Evolutionary conservation across 2,888 invertebrate species (phyloP).

Genomic region (Willowsia nigromaculata): DNA sequence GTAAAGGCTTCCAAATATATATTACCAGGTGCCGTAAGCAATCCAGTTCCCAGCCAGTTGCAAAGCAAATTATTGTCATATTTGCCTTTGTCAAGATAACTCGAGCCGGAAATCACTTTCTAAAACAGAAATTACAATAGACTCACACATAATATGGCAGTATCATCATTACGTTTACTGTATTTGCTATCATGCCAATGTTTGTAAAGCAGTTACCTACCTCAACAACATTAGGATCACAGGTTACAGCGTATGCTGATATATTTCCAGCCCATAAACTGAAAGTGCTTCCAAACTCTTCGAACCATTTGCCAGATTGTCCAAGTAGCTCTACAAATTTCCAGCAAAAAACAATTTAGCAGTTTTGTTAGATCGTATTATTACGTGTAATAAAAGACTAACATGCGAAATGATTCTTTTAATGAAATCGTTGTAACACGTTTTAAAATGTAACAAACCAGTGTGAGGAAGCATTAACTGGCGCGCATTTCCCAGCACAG

Average conservation of each 20-base stretch:
- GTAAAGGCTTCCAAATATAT: background rate
- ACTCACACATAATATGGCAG: no score
- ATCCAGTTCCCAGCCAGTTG: slow-evolving; percentile 67
- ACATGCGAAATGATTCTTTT: no score
- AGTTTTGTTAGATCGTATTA: no score
- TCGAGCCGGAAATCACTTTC: slow-evolving; percentile 62
- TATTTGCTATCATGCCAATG: no score
- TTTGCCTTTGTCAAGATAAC: slow-evolving; percentile 62
- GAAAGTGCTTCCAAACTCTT: slow-evolving; percentile 31
- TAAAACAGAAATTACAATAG: slow-evolving; percentile 20
- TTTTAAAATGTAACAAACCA: background rate
- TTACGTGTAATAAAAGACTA: no score
- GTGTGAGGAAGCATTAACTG: slow-evolving; percentile 42
- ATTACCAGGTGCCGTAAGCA: slow-evolving; percentile 66
- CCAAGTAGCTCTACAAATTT: slow-evolving; percentile 50
- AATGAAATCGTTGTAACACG: no score
- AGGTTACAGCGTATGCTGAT: slow-evolving; percentile 38
- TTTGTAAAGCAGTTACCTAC: no score
- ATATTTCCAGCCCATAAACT: slow-evolving; percentile 52
- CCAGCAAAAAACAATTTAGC: background rate
- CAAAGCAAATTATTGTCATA: slow-evolving; percentile 33
- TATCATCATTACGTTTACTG: no score
- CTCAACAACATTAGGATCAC: slow-evolving; percentile 36
- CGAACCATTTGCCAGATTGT: slow-evolving; percentile 39
- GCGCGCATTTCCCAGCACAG: slow-evolving; percentile 20